Conservation (phyloP, 2,888 invertebrate species). For the Mantis religiosa region DNA sequence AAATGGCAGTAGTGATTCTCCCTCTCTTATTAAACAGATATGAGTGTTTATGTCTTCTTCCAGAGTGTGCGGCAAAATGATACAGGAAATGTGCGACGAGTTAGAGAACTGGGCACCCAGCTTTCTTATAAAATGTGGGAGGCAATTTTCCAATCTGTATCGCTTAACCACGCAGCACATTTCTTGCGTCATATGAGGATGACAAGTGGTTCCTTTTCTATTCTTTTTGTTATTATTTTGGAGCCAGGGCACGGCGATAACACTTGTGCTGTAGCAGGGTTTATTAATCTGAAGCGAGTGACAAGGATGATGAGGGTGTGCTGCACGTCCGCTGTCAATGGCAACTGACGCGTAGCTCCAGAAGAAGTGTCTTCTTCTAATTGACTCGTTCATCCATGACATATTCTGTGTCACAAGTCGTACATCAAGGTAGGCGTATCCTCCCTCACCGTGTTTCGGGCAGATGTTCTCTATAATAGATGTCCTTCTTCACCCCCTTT, state of each 20-base stretch:
- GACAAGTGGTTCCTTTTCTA: background rate
- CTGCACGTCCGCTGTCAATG: constrained; percentile 5
- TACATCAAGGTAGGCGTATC: background rate
- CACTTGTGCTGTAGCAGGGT: background rate
- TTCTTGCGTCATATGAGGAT: background rate
- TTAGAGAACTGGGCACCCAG: too few relatives aligned
- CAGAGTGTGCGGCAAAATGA: too few relatives aligned
- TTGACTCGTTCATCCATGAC: constrained; percentile 4
- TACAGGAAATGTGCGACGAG: too few relatives aligned
- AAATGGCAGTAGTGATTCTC: too few relatives aligned
- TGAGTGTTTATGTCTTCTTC: too few relatives aligned
- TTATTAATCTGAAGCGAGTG: constrained; percentile 21
- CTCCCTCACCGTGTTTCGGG: background rate
- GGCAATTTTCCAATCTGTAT: background rate
- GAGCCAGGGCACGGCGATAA: background rate
- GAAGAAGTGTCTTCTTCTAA: constrained; percentile 8
- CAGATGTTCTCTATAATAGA: background rate
- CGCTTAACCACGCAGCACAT: background rate
- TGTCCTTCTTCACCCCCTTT: background rate
- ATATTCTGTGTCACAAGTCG: background rate
- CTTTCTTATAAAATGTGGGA: too few relatives aligned
- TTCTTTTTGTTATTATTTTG: background rate
- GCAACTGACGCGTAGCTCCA: constrained; percentile 11
- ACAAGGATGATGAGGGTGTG: background rate
- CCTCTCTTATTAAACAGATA: too few relatives aligned